Percentiles rank a stretch among this genome's conserved stretches.
Conservation (phyloP, 2,888 invertebrate genomes). For the Drosophila leonis region DNA sequence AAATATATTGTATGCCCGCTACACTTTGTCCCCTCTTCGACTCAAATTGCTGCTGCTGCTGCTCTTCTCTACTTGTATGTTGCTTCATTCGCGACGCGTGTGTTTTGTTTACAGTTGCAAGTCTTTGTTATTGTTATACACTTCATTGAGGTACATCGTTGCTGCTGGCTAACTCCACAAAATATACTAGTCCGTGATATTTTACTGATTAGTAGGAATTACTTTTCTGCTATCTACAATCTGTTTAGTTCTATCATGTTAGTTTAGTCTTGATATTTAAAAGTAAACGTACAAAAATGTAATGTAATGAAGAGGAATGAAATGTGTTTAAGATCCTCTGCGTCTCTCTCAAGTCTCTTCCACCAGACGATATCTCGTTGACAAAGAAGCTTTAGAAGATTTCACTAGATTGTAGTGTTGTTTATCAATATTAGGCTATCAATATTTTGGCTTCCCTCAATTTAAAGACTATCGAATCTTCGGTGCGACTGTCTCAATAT, state of each 20-base stretch:
- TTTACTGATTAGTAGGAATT: neutral
- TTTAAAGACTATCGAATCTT: neutral
- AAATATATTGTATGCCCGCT: neutral
- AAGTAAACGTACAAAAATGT: too few relatives aligned
- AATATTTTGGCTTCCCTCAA: too few relatives aligned
- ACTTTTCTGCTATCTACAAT: neutral
- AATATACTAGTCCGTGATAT: too few relatives aligned
- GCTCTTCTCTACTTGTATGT: conserved; percentile 22
- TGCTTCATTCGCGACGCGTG: conserved; percentile 44
- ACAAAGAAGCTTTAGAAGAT: too few relatives aligned
- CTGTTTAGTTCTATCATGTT: neutral
- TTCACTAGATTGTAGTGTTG: too few relatives aligned
- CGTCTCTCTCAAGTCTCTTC: too few relatives aligned
- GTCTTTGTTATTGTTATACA: conserved; percentile 52
- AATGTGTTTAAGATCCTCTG: too few relatives aligned
- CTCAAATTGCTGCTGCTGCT: neutral
- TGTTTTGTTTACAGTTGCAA: conserved; percentile 65
- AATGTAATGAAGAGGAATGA: too few relatives aligned
- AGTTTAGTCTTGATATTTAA: too few relatives aligned
- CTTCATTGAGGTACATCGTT: conserved; percentile 1
- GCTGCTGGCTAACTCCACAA: neutral
- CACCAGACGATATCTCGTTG: too few relatives aligned
- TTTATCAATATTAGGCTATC: too few relatives aligned
- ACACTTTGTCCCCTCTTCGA: neutral
- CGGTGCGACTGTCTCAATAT: neutral